phyloP scores from a whole-genome alignment of 2,797 vertebrate genomes.

The Lagodon rhomboides region DNA sequence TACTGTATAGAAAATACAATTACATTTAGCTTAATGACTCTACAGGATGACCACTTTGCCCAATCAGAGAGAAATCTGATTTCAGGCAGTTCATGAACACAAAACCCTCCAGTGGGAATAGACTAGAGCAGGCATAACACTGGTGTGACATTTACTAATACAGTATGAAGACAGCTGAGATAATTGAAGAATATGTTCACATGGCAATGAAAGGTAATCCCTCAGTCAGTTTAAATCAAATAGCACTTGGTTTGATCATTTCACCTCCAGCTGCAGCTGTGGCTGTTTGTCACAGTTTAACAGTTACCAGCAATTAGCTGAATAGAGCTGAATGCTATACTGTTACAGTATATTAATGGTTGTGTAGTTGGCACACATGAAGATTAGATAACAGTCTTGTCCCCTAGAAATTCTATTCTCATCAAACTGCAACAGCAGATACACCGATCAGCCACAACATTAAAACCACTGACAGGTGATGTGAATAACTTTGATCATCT shows the following conservation, averaged over 20 bases:
- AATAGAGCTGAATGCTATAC: not conserved
- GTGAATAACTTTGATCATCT: too few relatives aligned
- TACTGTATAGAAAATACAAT: constrained; percentile 8
- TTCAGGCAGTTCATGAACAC: not conserved
- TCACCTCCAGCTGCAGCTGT: constrained; percentile 22
- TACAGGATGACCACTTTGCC: not conserved
- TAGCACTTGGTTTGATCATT: constrained; percentile 11
- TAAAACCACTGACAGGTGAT: too few relatives aligned
- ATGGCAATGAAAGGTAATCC: not conserved
- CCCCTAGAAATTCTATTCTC: not conserved
- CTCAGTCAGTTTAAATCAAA: not conserved
- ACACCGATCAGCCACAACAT: too few relatives aligned
- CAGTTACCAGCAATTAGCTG: not conserved
- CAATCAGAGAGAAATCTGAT: not conserved
- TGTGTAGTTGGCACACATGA: not conserved
- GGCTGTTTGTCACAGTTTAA: not conserved
- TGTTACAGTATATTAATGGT: not conserved
- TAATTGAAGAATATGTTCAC: not conserved
- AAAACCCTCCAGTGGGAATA: constrained; percentile 1
- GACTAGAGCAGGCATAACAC: not conserved
- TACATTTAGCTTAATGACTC: not conserved
- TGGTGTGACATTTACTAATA: not conserved
- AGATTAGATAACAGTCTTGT: not conserved
- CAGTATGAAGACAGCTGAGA: not conserved
- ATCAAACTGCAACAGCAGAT: too few relatives aligned